Percentiles rank a stretch among this genome's conserved stretches.
Conservation (phyloP, 2,888 invertebrate genomes). For the Cheilosia variabilis region DNA sequence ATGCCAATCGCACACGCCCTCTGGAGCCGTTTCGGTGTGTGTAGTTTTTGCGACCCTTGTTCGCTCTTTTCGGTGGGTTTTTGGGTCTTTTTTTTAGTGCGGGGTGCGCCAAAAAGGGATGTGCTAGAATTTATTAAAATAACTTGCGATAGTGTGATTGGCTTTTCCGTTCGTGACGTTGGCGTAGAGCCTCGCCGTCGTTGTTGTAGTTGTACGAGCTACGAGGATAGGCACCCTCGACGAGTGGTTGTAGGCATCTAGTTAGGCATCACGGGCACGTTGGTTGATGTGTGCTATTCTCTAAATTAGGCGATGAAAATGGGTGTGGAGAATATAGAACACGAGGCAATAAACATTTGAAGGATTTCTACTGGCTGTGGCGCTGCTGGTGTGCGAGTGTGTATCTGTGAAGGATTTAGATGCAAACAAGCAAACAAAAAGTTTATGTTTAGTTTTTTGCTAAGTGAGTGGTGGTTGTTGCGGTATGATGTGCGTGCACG, state of each 20-base stretch:
- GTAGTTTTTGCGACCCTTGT: constrained; percentile 72
- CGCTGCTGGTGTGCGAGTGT: constrained; percentile 31
- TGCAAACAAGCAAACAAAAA: constrained; percentile 66
- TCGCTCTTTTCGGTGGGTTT: constrained; percentile 74
- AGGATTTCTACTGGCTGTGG: constrained; percentile 68
- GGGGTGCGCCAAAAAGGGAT: constrained; percentile 78
- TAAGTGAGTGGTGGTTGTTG: constrained; percentile 60
- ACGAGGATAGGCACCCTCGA: constrained; percentile 52
- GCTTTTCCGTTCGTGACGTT: constrained; percentile 78
- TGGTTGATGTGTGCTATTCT: constrained; percentile 66
- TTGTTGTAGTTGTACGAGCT: constrained; percentile 43
- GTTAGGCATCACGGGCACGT: constrained; percentile 62
- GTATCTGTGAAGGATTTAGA: constrained; percentile 56
- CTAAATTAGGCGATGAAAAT: constrained; percentile 74
- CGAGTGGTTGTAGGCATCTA: constrained; percentile 66
- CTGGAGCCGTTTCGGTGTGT: constrained; percentile 66
- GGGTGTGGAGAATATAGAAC: constrained; percentile 73
- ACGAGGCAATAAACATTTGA: constrained; percentile 70
- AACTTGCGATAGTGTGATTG: constrained; percentile 84
- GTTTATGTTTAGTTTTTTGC: constrained; percentile 70
- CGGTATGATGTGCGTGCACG: constrained; percentile 25
- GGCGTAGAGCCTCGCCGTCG: constrained; percentile 52
- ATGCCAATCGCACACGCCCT: constrained; percentile 70
- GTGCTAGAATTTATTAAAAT: constrained; percentile 83
- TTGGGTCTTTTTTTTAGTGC: constrained; percentile 78